Percentiles rank a stretch among this genome's conserved stretches.
Evolutionary conservation across 1,140 invertebrate genomes (phyloP).

Genomic region (Drosophila kepulauana): DNA sequence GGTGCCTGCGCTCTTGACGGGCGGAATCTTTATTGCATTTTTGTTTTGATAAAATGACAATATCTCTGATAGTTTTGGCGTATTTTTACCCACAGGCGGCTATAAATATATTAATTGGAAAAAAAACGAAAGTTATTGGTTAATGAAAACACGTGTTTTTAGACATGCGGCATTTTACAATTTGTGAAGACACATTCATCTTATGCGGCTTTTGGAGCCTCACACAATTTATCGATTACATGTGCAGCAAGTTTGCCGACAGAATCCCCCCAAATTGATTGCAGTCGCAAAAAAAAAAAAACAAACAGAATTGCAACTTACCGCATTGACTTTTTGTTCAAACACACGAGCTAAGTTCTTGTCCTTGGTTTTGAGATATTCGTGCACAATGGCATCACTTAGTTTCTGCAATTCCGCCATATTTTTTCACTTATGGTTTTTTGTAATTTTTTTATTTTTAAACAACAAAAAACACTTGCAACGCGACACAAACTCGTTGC

Average conservation of each 20-base stretch:
- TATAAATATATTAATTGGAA: constrained; percentile 15
- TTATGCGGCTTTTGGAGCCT: background rate
- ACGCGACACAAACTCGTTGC: constrained; percentile 24
- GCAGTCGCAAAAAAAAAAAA: background rate
- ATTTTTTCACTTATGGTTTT: constrained; percentile 26
- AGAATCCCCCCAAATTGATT: background rate
- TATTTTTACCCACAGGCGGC: constrained; percentile 85
- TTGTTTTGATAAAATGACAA: constrained; percentile 85
- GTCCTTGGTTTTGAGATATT: constrained; percentile 87
- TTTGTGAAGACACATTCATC: background rate
- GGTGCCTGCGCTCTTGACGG: constrained; percentile 43
- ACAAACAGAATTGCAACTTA: constrained; percentile 84
- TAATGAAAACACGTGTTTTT: constrained; percentile 65
- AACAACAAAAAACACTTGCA: constrained; percentile 37
- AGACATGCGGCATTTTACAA: background rate
- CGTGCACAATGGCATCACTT: constrained; percentile 85
- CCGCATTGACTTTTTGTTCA: constrained; percentile 87
- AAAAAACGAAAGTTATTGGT: constrained; percentile 48
- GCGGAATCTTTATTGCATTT: constrained; percentile 85
- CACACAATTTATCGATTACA: background rate
- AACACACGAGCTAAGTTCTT: constrained; percentile 87
- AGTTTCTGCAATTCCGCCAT: constrained; percentile 61
- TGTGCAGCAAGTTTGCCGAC: background rate
- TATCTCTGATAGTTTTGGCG: constrained; percentile 86
- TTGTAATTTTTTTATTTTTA: constrained; percentile 19